Evolutionary conservation across 2,888 invertebrate species (phyloP), one percentile per base, ranked within the genome.

Genomic region (Meliscaeva auricollis): DNA sequence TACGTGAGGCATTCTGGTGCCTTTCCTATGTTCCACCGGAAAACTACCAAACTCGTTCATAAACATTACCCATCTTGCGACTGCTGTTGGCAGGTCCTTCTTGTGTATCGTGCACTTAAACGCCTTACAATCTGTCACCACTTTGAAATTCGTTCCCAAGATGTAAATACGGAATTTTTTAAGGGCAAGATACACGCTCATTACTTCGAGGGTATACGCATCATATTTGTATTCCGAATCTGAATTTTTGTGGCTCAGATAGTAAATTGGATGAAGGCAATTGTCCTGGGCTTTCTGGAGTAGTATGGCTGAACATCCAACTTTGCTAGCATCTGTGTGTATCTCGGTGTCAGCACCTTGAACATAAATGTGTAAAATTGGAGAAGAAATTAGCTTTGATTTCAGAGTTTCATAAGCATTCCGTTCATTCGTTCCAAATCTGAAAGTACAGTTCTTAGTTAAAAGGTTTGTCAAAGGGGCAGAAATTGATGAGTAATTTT

Each of bases 41-140:
- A 48, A 48, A 48, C 32, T 32, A 32, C 48, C 48, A 2, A 48
- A 48, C 20, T 48, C 48, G 20, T 50, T 50, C 50, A 50, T 50
- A 26, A 22, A 50, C 50, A 50, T 50, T 15, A 50, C 50, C 26
- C 50, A 50, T 50, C 50, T 20, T 50, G 50, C 50, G 13, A 50
- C 50, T 26, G 50, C 22, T 26, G 50, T 50, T 22, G 50, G 50
- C 11, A 50, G 22, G 13, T 50, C 50, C 3, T 26, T 50, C 5
- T 54, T 54, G 3, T 54, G 3, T 3, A 32, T n/a, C n/a, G n/a
- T n/a, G n/a, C n/a, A n/a, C n/a, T n/a, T n/a, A n/a, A n/a, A n/a
- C n/a, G n/a, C n/a, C 17, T 22, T 26, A 11, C 52, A 52, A 22
- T 41, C 60, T 0, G 60, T 60, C 3, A 60, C 41, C 13, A 60